These are phyloP conservation scores for Hipparchia sbordonii DNA, from an alignment of 2,888 invertebrate species.

Conservation along the genomic window DNA sequence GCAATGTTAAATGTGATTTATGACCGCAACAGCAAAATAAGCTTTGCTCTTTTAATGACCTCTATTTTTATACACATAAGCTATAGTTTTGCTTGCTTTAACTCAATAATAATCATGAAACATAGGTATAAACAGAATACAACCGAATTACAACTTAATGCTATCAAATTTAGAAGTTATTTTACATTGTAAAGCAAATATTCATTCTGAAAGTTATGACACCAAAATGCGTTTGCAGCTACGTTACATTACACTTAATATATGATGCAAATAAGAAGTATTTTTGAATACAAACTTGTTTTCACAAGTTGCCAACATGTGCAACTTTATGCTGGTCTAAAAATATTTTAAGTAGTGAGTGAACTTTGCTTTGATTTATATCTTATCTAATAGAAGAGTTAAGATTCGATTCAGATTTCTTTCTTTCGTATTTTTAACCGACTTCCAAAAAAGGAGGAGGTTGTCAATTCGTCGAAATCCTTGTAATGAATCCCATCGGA, in stretches of 20 bases:
- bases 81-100: slow-evolving; percentile 2
- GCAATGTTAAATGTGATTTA: slow-evolving; percentile 22
- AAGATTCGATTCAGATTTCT: background rate
- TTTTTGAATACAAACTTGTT: slow-evolving; percentile 10
- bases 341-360: slow-evolving; percentile 18
- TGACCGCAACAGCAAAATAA: slow-evolving; percentile 3
- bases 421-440: no score
- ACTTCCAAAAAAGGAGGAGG: no score
- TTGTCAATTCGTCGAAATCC: no score
- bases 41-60: background rate
- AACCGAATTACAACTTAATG: background rate
- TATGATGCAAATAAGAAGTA: slow-evolving; percentile 8
- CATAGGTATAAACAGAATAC: background rate
- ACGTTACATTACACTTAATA: background rate
- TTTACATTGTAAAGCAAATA: background rate
- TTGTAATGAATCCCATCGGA: no score
- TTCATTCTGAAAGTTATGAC: background rate
- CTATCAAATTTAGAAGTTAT: background rate
- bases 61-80: slow-evolving; percentile 18
- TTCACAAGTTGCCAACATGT: background rate
- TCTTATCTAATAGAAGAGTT: background rate
- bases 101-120: background rate
- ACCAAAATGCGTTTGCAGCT: background rate
- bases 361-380: slow-evolving; percentile 23
- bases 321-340: slow-evolving; percentile 25